A percentile compares a stretch with the other conserved stretches of the same genome.
Conservation (phyloP, 1,140 invertebrate genomes). For the Neotoxoptera formosana region DNA sequence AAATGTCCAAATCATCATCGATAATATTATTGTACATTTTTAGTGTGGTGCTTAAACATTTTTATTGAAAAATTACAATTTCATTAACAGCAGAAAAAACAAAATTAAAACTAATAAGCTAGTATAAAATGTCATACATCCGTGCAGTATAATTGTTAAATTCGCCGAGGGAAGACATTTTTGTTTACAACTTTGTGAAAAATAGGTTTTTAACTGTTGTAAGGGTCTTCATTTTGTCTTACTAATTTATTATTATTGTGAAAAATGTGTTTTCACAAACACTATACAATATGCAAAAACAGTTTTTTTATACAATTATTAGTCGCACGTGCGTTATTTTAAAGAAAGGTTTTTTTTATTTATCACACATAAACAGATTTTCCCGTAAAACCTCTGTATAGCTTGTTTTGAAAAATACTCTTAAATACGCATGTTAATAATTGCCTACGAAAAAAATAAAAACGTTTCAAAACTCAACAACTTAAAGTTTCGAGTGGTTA, state of each 20-base stretch:
- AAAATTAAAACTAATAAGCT: no score
- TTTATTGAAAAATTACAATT: neutral
- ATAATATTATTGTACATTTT: neutral
- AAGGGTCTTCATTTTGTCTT: neutral
- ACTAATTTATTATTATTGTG: neutral
- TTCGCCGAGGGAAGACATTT: neutral
- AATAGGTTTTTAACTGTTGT: neutral
- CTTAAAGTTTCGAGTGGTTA: neutral
- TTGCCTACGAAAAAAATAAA: neutral
- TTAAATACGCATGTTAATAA: slow-evolving; percentile 2
- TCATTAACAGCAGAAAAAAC: no score
- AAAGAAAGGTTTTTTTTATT: neutral
- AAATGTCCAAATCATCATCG: neutral
- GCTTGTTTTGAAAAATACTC: neutral
- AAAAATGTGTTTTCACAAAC: neutral
- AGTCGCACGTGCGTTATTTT: neutral
- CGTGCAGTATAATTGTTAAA: neutral
- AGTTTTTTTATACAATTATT: neutral
- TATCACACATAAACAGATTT: neutral
- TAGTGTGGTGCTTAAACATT: neutral
- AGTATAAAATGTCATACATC: neutral
- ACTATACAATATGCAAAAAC: neutral
- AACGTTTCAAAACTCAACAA: neutral
- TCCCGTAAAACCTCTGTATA: neutral
- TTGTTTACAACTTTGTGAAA: neutral